Evolutionary conservation across 2,888 invertebrate genomes (phyloP).

Genomic region (Limnephilus auricula): DNA sequence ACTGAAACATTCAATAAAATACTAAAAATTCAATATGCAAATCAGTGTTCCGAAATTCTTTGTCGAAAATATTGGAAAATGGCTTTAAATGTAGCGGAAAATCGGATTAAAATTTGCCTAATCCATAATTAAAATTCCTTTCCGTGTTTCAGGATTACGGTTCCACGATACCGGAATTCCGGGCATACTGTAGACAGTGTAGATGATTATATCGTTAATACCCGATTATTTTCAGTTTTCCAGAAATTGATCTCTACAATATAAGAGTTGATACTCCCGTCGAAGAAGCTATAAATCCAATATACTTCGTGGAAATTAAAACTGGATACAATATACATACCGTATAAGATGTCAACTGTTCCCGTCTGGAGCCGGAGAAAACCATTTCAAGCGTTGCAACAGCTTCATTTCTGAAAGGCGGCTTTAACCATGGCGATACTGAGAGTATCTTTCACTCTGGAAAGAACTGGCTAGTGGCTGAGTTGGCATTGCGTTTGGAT

Average conservation of each 20-base stretch:
- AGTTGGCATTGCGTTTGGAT: too few relatives aligned
- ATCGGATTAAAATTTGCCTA: conserved; percentile 31
- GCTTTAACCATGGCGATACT: too few relatives aligned
- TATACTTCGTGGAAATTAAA: background rate
- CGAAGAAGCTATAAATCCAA: background rate
- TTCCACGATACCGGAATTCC: conserved; percentile 1
- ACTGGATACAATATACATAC: too few relatives aligned
- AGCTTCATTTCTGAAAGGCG: too few relatives aligned
- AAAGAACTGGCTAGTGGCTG: too few relatives aligned
- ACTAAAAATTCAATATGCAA: conserved; percentile 4
- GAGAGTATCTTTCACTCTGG: too few relatives aligned
- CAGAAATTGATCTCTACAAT: background rate
- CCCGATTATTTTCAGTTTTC: conserved; percentile 12
- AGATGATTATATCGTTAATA: background rate
- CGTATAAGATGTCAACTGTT: too few relatives aligned
- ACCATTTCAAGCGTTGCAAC: too few relatives aligned
- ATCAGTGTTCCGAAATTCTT: background rate
- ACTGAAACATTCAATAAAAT: background rate
- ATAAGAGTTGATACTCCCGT: background rate
- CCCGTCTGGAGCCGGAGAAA: too few relatives aligned
- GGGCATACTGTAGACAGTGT: background rate
- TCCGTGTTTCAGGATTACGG: background rate
- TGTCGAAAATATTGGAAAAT: background rate
- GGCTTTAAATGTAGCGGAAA: conserved; percentile 2
- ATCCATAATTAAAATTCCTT: conserved; percentile 40